Base-by-base conservation (phyloP, 2,888 invertebrate species). In the Calliscelio sp. region DNA sequence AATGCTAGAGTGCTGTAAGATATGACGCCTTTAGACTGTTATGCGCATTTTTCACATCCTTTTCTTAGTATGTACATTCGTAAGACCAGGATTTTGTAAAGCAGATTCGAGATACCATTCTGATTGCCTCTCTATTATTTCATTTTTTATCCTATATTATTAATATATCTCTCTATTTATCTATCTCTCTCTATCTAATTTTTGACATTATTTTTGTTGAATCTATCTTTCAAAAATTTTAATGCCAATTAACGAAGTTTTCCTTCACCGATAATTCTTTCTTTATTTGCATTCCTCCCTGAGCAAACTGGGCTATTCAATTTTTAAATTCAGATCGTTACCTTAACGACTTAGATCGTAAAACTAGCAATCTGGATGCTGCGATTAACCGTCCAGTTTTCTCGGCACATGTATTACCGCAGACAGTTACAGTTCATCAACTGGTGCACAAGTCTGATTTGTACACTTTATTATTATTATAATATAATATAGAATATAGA, bases 1-100 rank as follows among this genome's bases (percentile, higher is more conserved):
- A 92, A 93, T 93, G 92, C 93, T 93, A 93, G 93, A 92, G 92
- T 93, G 93, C 93, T 93, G 93, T 93, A 93, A 91, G 85, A 92
- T 92, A 92, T 90, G 89, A 88, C 91, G 92, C 92, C 92, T 85
- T 90, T 91, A 92, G 92, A 90, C 88, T 89, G 89, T 91, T 90
- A 91, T 92, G 91, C 90, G 90, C 91, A 92, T 92, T 89, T 87
- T 87, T 84, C 68, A 81, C 78, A 79, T 75, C 68, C 84, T 89
- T 89, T 78, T 74, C 86, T 89, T 88, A 86, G 84, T 86, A 77
- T 80, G 75, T 70, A 87, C 65, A 84, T 85, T 77, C 66, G 59
- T 78, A 85, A 86, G 84, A 82, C 80, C 86, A 87, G 85, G 86
- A 82, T 88, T 88, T 82, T 87, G 87, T 85, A 88, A 86, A 89